Base-by-base conservation (phyloP, 2,113 vertebrate species). In the Scomber japonicus region DNA sequence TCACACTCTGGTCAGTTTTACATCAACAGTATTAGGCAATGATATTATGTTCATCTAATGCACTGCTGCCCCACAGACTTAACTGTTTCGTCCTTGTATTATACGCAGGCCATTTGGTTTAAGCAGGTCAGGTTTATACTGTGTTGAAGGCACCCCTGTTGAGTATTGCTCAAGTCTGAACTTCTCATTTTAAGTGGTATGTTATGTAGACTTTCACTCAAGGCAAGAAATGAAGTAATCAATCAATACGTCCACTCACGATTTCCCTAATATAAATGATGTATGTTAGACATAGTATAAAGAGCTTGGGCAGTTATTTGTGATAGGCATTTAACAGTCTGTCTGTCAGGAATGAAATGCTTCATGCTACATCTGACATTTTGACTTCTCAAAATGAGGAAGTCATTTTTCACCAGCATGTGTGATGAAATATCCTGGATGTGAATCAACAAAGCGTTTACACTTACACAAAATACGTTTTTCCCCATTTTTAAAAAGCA, bases 361-460 rank as follows among this genome's bases (percentile, higher is more conserved):
- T 66, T 27, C 24, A 17, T 24, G 19, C 5, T 19, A 8, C 15
- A 45, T 31, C 9, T 31, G 9, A 46, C 16, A 35, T 48, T 11
- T 16, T 75, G 9, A 62, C 13, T 62, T 27, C 6, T 15, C 19
- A 53, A 65, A 70, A 80, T 51, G 40, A 75, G 70, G 70, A 88
- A 81, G 48, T 77, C 0, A 1, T 54, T 57, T 69, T 85, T 70
- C 24, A 21, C 9, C n/a, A 67, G 70, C 67, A 78, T 62, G 6
- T 60, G 15, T 81, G 65, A 54, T 75, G 82, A 85, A 85, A 82
- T 62, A 71, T 68, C 16, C 65, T 11, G 66, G n/a, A 75, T 72
- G 30, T 71, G 76, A 81, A 30, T 70, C 75, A 69, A 21, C 19
- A 12, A 31, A 16, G 8, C 35, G 61, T 45, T 65, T 65, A 10